These are phyloP conservation scores for Sesia apiformis DNA, from an alignment of 2,888 invertebrate genomes.

Conservation along the genomic window DNA sequence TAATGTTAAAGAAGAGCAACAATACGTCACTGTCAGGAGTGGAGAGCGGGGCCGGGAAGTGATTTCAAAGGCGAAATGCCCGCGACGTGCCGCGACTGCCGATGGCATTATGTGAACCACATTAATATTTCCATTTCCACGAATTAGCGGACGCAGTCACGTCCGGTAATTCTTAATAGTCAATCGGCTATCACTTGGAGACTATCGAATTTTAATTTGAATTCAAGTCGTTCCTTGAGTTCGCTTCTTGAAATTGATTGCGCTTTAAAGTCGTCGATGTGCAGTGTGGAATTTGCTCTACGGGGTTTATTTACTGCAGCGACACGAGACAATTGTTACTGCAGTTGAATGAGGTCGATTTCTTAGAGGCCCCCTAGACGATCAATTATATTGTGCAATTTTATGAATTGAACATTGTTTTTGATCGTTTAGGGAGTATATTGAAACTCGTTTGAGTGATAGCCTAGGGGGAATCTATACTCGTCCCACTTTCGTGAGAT, in stretches of 20 bases:
- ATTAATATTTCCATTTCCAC: slow-evolving; percentile 58
- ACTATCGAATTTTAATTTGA: background rate
- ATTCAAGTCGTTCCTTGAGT: background rate
- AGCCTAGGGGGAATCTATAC: too few species aligned
- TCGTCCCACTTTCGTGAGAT: too few species aligned
- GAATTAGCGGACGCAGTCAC: slow-evolving; percentile 47
- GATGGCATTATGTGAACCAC: slow-evolving; percentile 46
- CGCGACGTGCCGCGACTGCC: slow-evolving; percentile 57
- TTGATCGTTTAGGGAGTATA: too few species aligned
- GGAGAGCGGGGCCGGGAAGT: slow-evolving; percentile 56
- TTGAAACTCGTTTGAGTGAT: too few species aligned
- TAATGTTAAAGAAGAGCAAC: slow-evolving; percentile 67
- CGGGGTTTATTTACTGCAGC: too few species aligned
- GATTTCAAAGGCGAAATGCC: slow-evolving; percentile 66
- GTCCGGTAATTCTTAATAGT: background rate
- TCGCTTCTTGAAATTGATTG: background rate
- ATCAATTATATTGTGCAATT: too few species aligned
- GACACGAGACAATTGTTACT: too few species aligned
- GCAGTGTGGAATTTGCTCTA: too few species aligned
- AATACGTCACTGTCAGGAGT: slow-evolving; percentile 65
- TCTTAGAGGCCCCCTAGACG: too few species aligned
- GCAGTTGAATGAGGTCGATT: too few species aligned
- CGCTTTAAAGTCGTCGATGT: background rate
- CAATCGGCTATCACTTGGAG: background rate
- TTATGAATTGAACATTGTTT: too few species aligned